A percentile compares a stretch with the other conserved stretches of the same genome.
phyloP scores from a whole-genome alignment of 2,113 vertebrate genomes.

The Prolemur simus region DNA sequence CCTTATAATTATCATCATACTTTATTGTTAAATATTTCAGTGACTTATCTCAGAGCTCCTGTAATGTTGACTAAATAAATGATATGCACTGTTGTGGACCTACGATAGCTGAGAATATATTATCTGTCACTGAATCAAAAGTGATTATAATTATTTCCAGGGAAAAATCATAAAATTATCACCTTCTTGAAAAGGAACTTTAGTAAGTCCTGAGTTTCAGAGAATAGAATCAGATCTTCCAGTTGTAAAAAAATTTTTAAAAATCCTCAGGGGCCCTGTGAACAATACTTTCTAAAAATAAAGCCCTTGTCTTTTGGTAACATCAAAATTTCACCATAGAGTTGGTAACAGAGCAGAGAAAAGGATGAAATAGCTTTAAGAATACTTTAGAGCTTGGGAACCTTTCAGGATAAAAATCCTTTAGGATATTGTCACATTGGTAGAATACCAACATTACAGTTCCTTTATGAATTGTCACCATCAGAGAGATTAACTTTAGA shows the following conservation, averaged over 20 bases:
- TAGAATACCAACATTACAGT: conserved; percentile 33
- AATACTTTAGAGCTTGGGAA: conserved; percentile 5
- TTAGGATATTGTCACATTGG: conserved; percentile 32
- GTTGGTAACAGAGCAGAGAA: background rate
- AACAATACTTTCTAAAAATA: conserved; percentile 64
- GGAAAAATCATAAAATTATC: conserved; percentile 40
- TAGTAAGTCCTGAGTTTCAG: conserved; percentile 2
- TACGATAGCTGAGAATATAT: background rate
- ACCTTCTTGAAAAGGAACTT: background rate
- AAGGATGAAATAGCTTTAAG: conserved; percentile 39
- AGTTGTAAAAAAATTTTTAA: conserved; percentile 31
- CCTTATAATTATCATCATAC: conserved; percentile 6
- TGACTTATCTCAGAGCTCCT: background rate
- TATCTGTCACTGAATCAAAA: conserved; percentile 22
- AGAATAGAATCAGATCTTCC: background rate
- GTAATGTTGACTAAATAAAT: background rate
- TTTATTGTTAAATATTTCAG: conserved; percentile 32
- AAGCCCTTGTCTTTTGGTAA: conserved; percentile 48
- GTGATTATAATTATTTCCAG: conserved; percentile 25
- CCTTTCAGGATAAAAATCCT: conserved; percentile 50
- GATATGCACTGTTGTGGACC: background rate
- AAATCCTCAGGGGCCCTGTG: background rate
- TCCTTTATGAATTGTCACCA: conserved; percentile 53
- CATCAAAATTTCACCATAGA: conserved; percentile 31
- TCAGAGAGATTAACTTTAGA: conserved; percentile 63